Evolutionary conservation across 2,113 vertebrate species (phyloP).

Genomic region (Cygnus buccinator): DNA sequence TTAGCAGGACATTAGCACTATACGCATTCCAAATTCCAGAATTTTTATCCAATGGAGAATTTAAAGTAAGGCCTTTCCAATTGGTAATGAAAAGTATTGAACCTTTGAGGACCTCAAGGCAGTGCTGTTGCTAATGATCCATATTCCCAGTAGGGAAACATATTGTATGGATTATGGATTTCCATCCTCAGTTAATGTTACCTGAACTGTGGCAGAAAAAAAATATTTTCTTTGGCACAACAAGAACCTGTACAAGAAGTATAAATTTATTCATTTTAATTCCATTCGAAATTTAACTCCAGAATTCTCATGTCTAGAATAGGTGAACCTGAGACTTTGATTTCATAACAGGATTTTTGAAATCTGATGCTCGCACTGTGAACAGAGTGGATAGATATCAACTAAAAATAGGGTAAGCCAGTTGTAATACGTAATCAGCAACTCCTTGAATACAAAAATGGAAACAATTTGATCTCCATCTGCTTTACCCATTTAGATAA

Average conservation of each 20-base stretch:
- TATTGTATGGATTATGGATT: background rate
- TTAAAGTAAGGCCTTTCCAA: background rate
- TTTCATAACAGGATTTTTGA: background rate
- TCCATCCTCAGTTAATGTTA: background rate
- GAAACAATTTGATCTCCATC: background rate
- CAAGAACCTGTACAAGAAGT: background rate
- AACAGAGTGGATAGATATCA: background rate
- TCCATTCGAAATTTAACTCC: background rate
- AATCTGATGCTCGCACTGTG: background rate
- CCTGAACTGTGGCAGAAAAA: background rate
- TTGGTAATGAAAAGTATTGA: background rate
- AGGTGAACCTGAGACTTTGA: background rate
- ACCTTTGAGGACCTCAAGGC: background rate
- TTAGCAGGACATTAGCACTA: background rate
- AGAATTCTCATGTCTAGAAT: background rate
- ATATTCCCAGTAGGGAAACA: background rate
- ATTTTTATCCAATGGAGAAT: background rate
- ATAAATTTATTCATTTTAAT: background rate
- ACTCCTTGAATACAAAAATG: background rate
- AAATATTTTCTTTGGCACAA: background rate
- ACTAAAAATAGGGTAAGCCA: background rate
- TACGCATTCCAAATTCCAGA: background rate
- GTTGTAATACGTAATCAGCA: background rate
- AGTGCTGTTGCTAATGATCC: background rate
- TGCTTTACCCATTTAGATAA: background rate